Evolutionary conservation across 2,113 vertebrate species (phyloP).

Genomic region (Menura novaehollandiae): DNA sequence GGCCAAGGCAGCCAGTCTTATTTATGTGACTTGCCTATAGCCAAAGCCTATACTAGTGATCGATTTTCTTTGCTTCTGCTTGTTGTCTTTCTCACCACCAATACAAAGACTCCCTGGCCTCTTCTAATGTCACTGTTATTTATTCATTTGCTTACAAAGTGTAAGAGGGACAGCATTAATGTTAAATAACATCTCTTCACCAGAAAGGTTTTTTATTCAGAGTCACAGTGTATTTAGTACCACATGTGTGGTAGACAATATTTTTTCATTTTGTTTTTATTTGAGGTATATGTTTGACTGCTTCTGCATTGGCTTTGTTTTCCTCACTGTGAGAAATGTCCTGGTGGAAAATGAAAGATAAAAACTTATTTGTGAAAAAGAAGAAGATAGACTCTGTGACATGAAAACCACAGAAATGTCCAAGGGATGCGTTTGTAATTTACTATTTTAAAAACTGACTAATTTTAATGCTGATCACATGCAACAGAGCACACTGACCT

Average conservation of each 20-base stretch:
- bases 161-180: not conserved
- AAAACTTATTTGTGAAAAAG: not conserved
- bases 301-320: not conserved
- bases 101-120: not conserved
- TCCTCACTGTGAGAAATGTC: accelerated
- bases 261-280: not conserved
- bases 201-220: not conserved
- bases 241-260: not conserved
- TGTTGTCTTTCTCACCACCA: not conserved
- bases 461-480: not conserved
- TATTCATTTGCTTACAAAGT: not conserved
- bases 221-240: not conserved
- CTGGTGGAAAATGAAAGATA: not conserved
- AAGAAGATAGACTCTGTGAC: not conserved
- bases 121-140: not conserved
- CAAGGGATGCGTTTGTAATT: not conserved
- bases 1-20: not conserved
- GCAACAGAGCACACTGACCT: not conserved
- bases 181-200: not conserved
- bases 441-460: not conserved
- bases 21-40: not conserved
- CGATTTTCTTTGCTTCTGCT: not conserved
- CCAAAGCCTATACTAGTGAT: not conserved
- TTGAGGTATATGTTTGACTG: not conserved
- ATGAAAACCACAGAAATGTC: not conserved